These are phyloP conservation scores for Brachionus manjavacas DNA, from an alignment of 1,140 invertebrate genomes.

Conservation along the genomic window DNA sequence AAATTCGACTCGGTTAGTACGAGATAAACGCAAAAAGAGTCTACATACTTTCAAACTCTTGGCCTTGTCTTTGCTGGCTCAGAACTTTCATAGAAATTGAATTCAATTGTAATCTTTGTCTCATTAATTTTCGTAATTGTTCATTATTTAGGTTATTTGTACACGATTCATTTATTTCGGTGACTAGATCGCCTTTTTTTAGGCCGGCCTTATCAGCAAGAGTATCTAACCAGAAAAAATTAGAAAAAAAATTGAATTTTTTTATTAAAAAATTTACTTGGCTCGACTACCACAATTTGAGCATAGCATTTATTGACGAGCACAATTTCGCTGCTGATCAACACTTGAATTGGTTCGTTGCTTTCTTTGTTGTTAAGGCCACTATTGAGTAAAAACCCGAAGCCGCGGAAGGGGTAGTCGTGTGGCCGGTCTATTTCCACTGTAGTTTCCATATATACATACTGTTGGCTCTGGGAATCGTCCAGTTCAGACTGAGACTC, in stretches of 20 bases:
- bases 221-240: not conserved
- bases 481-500: constrained; percentile 1
- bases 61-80: constrained; percentile 14
- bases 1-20: constrained; percentile 1
- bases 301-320: not conserved
- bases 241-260: not conserved
- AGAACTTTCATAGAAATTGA: constrained; percentile 36
- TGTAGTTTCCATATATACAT: constrained; percentile 8
- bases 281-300: constrained; percentile 36
- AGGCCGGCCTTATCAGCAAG: constrained; percentile 28
- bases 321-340: not conserved
- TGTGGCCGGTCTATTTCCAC: not conserved
- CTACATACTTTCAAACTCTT: constrained; percentile 35
- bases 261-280: not conserved
- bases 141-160: constrained; percentile 35
- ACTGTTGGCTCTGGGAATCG: constrained; percentile 1
- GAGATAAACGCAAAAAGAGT: not conserved
- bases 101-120: constrained; percentile 32
- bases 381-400: constrained; percentile 16
- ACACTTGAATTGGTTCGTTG: not conserved
- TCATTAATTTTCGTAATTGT: constrained; percentile 36
- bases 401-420: not conserved
- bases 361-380: not conserved
- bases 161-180: constrained; percentile 27
- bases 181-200: constrained; percentile 35